Evolutionary conservation across 2,888 invertebrate species (phyloP).

Genomic region (Heliconius charithonia): DNA sequence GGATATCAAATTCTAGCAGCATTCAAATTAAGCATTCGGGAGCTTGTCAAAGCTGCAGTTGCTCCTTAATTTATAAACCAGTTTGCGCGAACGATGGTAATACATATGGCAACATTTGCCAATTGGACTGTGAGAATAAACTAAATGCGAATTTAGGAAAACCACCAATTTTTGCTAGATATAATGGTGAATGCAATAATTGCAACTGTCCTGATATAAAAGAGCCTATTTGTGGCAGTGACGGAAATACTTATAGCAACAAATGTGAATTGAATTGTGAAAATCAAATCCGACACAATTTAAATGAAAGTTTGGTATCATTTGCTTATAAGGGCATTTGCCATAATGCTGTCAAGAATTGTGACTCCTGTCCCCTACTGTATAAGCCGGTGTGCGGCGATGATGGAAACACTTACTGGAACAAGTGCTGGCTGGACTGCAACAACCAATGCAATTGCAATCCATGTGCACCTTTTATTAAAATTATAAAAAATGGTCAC

Average conservation of each 20-base stretch:
- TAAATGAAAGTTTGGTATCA: constrained; percentile 14
- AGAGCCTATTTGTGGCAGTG: constrained; percentile 52
- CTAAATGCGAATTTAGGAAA: constrained; percentile 47
- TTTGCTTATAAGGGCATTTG: constrained; percentile 41
- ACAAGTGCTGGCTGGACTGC: constrained; percentile 52
- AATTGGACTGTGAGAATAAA: constrained; percentile 53
- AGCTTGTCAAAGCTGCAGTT: constrained; percentile 43
- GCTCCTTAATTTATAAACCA: constrained; percentile 39
- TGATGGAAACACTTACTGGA: constrained; percentile 52
- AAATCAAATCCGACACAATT: constrained; percentile 41
- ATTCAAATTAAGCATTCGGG: constrained; percentile 48
- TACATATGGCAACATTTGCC: constrained; percentile 56
- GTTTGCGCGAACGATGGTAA: constrained; percentile 55
- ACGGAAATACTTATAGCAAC: constrained; percentile 52
- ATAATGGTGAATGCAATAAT: constrained; percentile 42
- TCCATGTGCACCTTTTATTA: neutral
- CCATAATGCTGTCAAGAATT: constrained; percentile 34
- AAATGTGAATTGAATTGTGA: constrained; percentile 50
- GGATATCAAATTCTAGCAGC: constrained; percentile 13
- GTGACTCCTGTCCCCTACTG: constrained; percentile 43
- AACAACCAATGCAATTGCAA: constrained; percentile 31
- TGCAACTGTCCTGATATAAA: constrained; percentile 43
- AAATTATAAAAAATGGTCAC: constrained; percentile 2
- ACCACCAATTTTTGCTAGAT: constrained; percentile 36
- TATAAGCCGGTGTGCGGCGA: constrained; percentile 51